Percentiles rank a stretch among this genome's conserved stretches.
Conservation (phyloP, 2,888 invertebrate species). For the Imbricaverruca yamaguchii region DNA sequence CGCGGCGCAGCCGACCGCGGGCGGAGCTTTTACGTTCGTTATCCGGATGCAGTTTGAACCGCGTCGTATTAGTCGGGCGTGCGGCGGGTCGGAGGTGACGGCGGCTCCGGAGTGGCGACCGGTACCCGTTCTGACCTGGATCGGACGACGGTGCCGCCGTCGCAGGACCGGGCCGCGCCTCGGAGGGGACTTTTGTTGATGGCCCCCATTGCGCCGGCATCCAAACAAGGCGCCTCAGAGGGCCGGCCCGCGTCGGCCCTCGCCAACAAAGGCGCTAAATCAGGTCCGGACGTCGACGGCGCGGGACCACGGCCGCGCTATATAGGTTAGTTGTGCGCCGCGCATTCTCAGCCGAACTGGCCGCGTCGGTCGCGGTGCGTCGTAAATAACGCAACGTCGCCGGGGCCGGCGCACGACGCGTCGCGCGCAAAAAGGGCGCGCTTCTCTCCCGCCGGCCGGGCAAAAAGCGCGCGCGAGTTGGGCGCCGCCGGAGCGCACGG, state of each 20-base stretch:
- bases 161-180: neutral
- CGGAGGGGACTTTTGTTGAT: neutral
- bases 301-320: neutral
- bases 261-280: constrained; percentile 5
- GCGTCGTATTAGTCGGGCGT: neutral
- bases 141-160: neutral
- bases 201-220: neutral
- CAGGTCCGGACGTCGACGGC: neutral
- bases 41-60: neutral
- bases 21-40: neutral
- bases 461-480: neutral
- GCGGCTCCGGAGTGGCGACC: neutral
- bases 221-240: constrained; percentile 10
- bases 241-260: neutral
- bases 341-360: neutral
- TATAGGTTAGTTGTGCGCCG: constrained; percentile 16
- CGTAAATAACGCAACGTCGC: constrained; percentile 9
- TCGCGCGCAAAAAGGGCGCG: constrained; percentile 3
- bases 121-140: neutral
- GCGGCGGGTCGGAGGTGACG: neutral
- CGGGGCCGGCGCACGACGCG: neutral
- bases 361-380: neutral
- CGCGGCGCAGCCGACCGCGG: neutral
- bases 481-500: neutral
- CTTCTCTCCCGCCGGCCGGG: neutral